Evolutionary conservation across 2,888 invertebrate genomes (phyloP), one percentile per base, ranked within the genome.

Genomic region (Drosophila vallismaia): DNA sequence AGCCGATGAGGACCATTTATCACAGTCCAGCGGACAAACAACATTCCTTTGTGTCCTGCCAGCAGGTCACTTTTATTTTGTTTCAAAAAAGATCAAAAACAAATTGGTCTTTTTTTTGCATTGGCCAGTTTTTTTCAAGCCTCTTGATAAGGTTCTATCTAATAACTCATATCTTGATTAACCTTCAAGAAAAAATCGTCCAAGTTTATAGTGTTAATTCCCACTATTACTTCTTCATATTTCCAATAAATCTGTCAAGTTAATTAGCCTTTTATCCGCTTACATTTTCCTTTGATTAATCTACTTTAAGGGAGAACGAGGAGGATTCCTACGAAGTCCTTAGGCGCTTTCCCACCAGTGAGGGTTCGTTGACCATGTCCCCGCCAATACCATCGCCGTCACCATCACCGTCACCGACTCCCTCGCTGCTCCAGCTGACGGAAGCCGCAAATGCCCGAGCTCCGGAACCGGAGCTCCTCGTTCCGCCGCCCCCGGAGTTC

Each of bases 281-380:
- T 12, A 28, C 33, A 44, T 10, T 59, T 46, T 14, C 44, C 19
- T 31, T 9, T 60, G 38, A 31, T 31, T 60, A 28, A 31, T 40
- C 46, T 31, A 33, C 24, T n/a, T 26, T 28, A 62, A 87, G 87
- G n/a, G 90, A 76, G 80, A 76, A 74, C 19, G 83, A 83, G 50
- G 89, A 88, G 70, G 86, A 88, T 10, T 44, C 64, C 3, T 66
- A 68, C 2, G 76, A 66, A 36, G 74, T 42, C 8, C 79, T 79
- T 2, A 80, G 71, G 48, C 67, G 76, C 12, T 91, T 91, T 44
- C 91, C 91, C 8, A 51, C 87, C 26, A 84, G 74, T 50, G 70
- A 64, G 45, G 59, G 84, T 79, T 87, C 88, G 57, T 70, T 87
- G 82, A 87, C 82, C 87, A 86, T 69, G 75, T 85, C 86, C 26